These are phyloP conservation scores for Epistrophe grossulariae DNA, from an alignment of 2,888 invertebrate genomes.

Conservation along the genomic window DNA sequence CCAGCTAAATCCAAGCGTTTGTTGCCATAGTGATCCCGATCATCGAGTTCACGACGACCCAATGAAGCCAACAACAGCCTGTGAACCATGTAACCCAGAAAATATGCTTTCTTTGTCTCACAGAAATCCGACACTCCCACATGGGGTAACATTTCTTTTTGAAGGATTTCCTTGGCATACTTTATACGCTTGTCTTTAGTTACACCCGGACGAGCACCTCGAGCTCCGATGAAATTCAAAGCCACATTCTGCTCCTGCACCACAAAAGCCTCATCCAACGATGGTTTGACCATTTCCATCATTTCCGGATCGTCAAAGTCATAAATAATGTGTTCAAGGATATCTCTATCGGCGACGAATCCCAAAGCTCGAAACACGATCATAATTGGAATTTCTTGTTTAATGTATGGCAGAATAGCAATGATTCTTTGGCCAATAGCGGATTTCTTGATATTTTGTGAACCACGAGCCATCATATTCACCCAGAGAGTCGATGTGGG, in stretches of 20 bases:
- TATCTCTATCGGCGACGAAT: constrained; percentile 99
- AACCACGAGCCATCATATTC: constrained; percentile 99
- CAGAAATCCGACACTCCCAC: constrained; percentile 99
- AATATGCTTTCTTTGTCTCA: constrained; percentile 99
- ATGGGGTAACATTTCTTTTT: constrained; percentile 99
- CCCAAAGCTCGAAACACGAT: constrained; percentile 99
- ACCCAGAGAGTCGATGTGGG: constrained; percentile 99
- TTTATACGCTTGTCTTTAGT: constrained; percentile 99
- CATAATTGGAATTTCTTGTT: constrained; percentile 99
- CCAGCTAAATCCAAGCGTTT: constrained; percentile 99
- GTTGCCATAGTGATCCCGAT: constrained; percentile 99
- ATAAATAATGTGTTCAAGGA: constrained; percentile 99
- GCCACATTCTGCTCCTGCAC: constrained; percentile 99
- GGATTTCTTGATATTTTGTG: constrained; percentile 99
- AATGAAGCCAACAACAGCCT: constrained; percentile 96
- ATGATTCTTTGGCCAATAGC: constrained; percentile 99
- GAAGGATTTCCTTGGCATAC: constrained; percentile 99
- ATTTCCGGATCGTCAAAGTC: constrained; percentile 99
- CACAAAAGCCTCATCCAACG: constrained; percentile 99
- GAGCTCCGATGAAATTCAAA: constrained; percentile 98
- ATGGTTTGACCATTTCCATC: constrained; percentile 99
- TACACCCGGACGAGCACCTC: constrained; percentile 98
- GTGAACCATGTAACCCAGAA: constrained; percentile 99
- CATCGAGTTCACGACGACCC: constrained; percentile 98
- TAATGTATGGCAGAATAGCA: constrained; percentile 98